Base-by-base conservation (phyloP, 2,797 vertebrate species). In the Enteromius viviparus region DNA sequence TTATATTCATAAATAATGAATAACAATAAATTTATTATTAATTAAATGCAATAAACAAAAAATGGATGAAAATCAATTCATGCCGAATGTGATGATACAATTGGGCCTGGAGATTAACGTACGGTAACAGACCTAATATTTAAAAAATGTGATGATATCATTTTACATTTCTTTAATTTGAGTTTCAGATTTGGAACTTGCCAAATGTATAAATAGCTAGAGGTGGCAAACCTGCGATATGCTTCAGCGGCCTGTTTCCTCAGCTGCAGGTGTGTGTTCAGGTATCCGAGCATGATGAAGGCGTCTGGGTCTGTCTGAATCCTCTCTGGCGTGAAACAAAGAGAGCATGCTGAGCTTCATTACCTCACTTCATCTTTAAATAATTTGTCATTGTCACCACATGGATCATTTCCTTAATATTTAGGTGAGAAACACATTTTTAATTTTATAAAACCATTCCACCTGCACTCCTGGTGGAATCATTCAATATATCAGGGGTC, bases 281-380 rank as follows among this genome's bases (percentile, higher is more conserved):
- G 93, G 90, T 96, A 98, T 37, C 97, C 98, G 83, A 99, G 91
- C 98, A 99, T 99, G 42, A 95, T 94, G 89, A 98, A 98, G 78
- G 96, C 96, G 65, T 94, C 93, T 0, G 96, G 90, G 82, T 98
- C 97, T 0, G 94, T 95, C 84, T 96, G 96, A 89, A 97, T 96
- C 91, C 98, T 95, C 93, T 97, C 98, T 99, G 89, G 23, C 89
- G 88, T 83, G 15, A 60, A 78, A 82, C 47, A 82, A 1, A 32
- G 37, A 4, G 0, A 66, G n/a, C 6, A 76, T 23, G 40, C 17
- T 29, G 1, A 51, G 55, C 32, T 76, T 55, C 32, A 82, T 74
- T 51, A 49, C 69, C 69, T 51, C n/a, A 19, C 6, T 64, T 8
- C 17, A n/a, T 62, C 53, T 47, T 51, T 1, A 60, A 71, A 60